Conservation (phyloP, 2,888 invertebrate genomes). For the Watsonalla cultraria region DNA sequence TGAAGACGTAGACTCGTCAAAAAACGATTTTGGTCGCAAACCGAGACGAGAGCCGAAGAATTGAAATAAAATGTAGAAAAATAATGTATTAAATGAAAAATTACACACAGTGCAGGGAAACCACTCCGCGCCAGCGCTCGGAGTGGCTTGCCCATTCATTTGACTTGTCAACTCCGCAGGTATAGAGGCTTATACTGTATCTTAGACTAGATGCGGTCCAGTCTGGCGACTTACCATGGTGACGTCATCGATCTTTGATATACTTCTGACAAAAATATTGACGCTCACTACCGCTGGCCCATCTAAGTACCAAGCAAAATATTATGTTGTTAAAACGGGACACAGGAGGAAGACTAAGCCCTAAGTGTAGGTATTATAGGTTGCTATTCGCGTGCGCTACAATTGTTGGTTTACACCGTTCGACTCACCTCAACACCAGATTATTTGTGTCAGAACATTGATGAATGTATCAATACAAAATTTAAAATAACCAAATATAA, state of each 20-base stretch:
- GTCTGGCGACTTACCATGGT: constrained; percentile 94
- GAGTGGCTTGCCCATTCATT: constrained; percentile 76
- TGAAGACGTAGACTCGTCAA: constrained; percentile 39
- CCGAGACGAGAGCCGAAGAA: constrained; percentile 56
- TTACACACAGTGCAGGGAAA: constrained; percentile 58
- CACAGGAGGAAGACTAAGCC: constrained; percentile 46
- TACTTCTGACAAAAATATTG: constrained; percentile 99
- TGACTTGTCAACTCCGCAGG: constrained; percentile 65
- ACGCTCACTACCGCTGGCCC: constrained; percentile 97
- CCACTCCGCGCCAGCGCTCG: constrained; percentile 50
- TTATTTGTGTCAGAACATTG: constrained; percentile 15
- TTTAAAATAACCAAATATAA: constrained; percentile 27
- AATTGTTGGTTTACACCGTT: constrained; percentile 9
- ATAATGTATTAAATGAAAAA: constrained; percentile 48
- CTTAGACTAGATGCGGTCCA: constrained; percentile 62
- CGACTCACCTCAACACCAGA: constrained; percentile 50
- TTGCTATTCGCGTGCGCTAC: constrained; percentile 21
- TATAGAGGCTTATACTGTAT: constrained; percentile 48
- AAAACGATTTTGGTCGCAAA: constrained; percentile 78
- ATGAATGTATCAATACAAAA: constrained; percentile 20
- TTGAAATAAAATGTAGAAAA: constrained; percentile 41
- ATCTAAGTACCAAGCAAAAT: constrained; percentile 83
- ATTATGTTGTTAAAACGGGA: constrained; percentile 50
- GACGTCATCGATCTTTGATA: constrained; percentile 99
- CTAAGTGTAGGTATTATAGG: constrained; percentile 40